Percentiles rank a stretch among this genome's conserved stretches.
Evolutionary conservation across 2,113 vertebrate species (phyloP).

Genomic region (Zosterops borbonicus): DNA sequence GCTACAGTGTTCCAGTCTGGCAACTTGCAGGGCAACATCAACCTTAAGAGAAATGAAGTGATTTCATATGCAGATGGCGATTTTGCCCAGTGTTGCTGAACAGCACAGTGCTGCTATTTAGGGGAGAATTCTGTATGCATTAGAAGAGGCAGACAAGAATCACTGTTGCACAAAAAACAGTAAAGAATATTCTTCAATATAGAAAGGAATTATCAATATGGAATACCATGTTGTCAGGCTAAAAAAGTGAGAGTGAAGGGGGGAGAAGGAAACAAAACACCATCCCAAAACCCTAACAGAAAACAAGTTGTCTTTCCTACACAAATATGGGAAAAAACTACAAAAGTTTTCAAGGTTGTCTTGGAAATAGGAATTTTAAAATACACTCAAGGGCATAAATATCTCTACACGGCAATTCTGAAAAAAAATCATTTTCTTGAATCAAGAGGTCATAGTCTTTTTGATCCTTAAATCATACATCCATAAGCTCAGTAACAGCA

Average conservation of each 20-base stretch:
- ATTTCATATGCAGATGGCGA: slow-evolving; percentile 42
- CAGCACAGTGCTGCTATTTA: neutral
- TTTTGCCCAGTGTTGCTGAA: slow-evolving; percentile 46
- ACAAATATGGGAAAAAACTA: neutral
- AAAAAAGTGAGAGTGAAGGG: neutral
- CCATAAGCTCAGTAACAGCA: slow-evolving; percentile 5
- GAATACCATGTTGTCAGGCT: neutral
- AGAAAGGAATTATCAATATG: slow-evolving; percentile 8
- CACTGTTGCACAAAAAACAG: slow-evolving; percentile 20
- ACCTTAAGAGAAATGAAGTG: slow-evolving; percentile 50
- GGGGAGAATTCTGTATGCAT: neutral
- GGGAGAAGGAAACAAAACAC: neutral
- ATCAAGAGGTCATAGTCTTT: neutral
- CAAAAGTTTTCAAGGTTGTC: neutral
- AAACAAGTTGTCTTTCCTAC: neutral
- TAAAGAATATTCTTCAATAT: neutral
- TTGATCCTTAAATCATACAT: slow-evolving; percentile 16
- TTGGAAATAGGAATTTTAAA: neutral
- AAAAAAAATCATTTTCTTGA: neutral
- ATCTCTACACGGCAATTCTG: neutral
- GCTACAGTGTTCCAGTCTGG: slow-evolving; percentile 29
- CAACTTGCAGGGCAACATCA: slow-evolving; percentile 48
- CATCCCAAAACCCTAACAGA: neutral
- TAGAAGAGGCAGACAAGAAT: slow-evolving; percentile 23
- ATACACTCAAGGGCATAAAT: neutral